Evolutionary conservation across 1,140 invertebrate genomes (phyloP).

Genomic region (Stegodyphus mimosarum): DNA sequence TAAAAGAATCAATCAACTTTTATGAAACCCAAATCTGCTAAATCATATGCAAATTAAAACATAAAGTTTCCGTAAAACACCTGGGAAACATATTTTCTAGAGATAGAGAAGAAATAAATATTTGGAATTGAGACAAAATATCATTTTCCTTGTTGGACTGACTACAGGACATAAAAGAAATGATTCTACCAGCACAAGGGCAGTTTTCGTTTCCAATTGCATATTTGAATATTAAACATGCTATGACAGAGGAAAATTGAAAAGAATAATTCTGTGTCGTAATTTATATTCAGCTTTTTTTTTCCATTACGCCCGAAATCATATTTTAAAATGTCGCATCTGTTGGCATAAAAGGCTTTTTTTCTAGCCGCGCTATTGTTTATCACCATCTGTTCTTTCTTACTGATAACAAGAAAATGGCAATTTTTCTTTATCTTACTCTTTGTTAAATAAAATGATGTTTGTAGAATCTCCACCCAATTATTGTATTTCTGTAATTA

Average conservation of each 20-base stretch:
- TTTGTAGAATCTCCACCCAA: too few relatives aligned
- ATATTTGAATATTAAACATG: background rate
- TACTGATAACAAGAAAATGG: too few relatives aligned
- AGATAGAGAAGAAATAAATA: background rate
- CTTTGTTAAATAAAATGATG: too few relatives aligned
- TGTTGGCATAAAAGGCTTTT: background rate
- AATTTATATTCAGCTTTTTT: background rate
- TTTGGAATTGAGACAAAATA: background rate
- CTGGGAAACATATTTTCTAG: background rate
- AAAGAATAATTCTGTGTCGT: background rate
- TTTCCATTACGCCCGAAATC: background rate
- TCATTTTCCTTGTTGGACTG: background rate
- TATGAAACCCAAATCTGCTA: background rate
- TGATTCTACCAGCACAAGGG: background rate
- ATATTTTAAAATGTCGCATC: background rate
- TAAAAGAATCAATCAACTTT: background rate
- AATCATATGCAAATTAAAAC: slow-evolving; percentile 9
- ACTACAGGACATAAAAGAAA: background rate
- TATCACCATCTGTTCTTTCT: too few relatives aligned
- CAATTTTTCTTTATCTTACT: too few relatives aligned
- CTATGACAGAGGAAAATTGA: background rate
- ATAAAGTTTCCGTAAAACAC: background rate
- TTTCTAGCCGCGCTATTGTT: background rate
- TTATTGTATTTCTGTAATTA: too few relatives aligned
- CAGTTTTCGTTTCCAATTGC: background rate